phyloP scores from a whole-genome alignment of 2,888 invertebrate species.

The Atrina japonica region DNA sequence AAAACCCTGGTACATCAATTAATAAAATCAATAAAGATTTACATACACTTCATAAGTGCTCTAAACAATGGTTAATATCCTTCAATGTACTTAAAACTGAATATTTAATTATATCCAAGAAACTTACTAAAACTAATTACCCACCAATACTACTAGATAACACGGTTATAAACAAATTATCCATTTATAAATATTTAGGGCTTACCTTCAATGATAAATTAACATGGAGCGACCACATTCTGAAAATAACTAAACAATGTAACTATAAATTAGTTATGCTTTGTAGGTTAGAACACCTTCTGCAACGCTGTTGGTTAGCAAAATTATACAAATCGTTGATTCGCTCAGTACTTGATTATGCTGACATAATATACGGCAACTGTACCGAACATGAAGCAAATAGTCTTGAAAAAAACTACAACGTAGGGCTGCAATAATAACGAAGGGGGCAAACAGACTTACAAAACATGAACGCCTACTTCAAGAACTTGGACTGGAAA shows the following conservation, averaged over 20 bases:
- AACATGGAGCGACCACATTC: slow-evolving; percentile 6
- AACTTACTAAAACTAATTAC: background rate
- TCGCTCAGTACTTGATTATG: slow-evolving; percentile 14
- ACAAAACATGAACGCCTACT: no score
- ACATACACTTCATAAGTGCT: background rate
- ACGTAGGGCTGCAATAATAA: no score
- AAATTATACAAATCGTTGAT: background rate
- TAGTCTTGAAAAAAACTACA: no score
- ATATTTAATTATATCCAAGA: slow-evolving; percentile 5
- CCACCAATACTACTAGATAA: background rate
- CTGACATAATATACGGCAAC: slow-evolving; percentile 8
- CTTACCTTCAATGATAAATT: background rate
- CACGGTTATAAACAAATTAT: background rate
- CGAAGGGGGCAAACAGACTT: no score
- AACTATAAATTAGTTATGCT: background rate
- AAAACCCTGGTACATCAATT: background rate
- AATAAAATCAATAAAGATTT: background rate
- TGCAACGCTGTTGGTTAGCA: background rate
- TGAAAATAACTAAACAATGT: background rate
- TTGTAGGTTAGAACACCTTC: background rate
- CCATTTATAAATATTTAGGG: slow-evolving; percentile 4
- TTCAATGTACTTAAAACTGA: slow-evolving; percentile 6
- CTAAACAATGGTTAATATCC: slow-evolving; percentile 3
- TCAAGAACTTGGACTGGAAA: no score
- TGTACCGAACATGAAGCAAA: no score